phyloP scores from a whole-genome alignment of 2,113 vertebrate species.

The Brienomyrus longianalis region DNA sequence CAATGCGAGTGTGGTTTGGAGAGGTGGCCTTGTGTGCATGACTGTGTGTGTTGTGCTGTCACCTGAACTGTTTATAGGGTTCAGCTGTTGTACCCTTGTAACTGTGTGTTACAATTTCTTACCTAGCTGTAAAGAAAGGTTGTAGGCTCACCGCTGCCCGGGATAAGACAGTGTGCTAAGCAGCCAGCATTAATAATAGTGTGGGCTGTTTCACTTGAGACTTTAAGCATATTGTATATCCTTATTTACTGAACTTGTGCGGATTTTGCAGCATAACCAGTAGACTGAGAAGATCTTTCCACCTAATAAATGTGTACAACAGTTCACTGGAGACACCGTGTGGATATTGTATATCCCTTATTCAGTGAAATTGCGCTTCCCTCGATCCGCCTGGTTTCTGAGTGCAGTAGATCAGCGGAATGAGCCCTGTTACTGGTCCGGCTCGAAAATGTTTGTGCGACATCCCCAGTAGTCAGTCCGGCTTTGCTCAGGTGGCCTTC shows the following conservation, averaged over 20 bases:
- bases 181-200: background rate
- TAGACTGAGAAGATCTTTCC: conserved; percentile 6
- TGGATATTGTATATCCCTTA: conserved; percentile 10
- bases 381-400: background rate
- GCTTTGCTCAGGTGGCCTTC: background rate
- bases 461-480: background rate
- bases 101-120: background rate
- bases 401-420: conserved; percentile 8
- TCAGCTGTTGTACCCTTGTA: background rate
- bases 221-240: background rate
- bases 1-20: background rate
- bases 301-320: conserved; percentile 9
- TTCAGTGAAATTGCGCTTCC: background rate
- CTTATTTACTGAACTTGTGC: background rate
- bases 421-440: background rate
- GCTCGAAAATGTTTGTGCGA: background rate
- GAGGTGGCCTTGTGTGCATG: background rate
- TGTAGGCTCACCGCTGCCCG: background rate
- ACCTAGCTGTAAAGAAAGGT: background rate
- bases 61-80: background rate
- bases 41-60: background rate
- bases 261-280: conserved; percentile 5
- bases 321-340: background rate
- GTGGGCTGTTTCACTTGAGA: conserved; percentile 4
- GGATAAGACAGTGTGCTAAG: background rate